Conservation (phyloP, 2,113 vertebrate species). For the Carlito syrichta region DNA sequence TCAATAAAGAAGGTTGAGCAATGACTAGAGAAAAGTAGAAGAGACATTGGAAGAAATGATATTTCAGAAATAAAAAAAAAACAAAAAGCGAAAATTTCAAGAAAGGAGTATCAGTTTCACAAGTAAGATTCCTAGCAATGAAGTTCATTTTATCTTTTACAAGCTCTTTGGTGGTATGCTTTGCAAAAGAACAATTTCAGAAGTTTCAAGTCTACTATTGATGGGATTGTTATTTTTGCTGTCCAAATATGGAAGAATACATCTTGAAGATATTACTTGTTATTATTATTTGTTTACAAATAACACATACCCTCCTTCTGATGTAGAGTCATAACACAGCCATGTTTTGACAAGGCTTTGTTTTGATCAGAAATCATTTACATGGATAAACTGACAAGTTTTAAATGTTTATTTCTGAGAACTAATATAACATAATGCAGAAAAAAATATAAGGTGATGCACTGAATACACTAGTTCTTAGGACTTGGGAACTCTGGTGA, state of each 20-base stretch:
- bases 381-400: too few species aligned
- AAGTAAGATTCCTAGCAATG: not conserved
- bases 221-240: not conserved
- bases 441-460: too few species aligned
- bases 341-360: not conserved
- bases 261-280: too few species aligned
- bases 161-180: not conserved
- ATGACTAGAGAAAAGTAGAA: not conserved
- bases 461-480: too few species aligned
- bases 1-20: not conserved
- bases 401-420: too few species aligned
- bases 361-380: too few species aligned
- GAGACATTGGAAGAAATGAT: not conserved
- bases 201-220: not conserved
- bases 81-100: not conserved
- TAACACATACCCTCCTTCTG: not conserved
- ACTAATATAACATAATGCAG: too few species aligned
- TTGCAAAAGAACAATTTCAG: not conserved
- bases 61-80: not conserved
- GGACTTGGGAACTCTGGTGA: too few species aligned
- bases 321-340: not conserved
- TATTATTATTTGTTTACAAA: too few species aligned
- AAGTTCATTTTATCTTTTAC: not conserved
- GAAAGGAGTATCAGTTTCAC: not conserved
- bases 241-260: not conserved